Evolutionary conservation across 2,888 invertebrate species (phyloP).

Genomic region (Dendrolimus houi): DNA sequence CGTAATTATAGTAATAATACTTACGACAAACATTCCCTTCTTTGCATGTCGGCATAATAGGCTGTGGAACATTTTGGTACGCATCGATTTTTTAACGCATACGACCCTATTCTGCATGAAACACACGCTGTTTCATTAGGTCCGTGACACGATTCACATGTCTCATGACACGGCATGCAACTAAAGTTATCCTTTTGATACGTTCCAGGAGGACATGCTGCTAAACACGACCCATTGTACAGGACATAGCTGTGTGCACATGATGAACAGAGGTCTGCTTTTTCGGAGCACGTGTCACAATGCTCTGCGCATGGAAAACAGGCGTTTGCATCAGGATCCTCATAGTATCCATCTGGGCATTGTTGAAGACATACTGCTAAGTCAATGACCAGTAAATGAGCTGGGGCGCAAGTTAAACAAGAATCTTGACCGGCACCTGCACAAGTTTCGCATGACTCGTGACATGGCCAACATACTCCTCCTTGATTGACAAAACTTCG

Average conservation of each 20-base stretch:
- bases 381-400: conserved; percentile 88
- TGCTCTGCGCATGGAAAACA: conserved; percentile 92
- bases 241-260: conserved; percentile 92
- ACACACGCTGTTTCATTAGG: conserved; percentile 86
- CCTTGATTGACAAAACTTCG: conserved; percentile 89
- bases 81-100: conserved; percentile 83
- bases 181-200: conserved; percentile 92
- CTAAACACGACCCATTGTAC: conserved; percentile 89
- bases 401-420: conserved; percentile 89
- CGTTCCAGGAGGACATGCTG: conserved; percentile 88
- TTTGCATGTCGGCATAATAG: conserved; percentile 84
- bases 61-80: conserved; percentile 83
- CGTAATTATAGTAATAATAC: conserved; percentile 20
- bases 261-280: conserved; percentile 89
- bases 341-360: conserved; percentile 93
- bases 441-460: conserved; percentile 92
- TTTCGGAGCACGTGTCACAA: conserved; percentile 89
- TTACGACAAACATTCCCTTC: conserved; percentile 84
- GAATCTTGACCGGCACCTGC: conserved; percentile 92
- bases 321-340: conserved; percentile 85
- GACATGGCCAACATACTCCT: conserved; percentile 90
- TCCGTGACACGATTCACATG: conserved; percentile 90
- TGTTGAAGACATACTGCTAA: conserved; percentile 90
- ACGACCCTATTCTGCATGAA: conserved; percentile 84
- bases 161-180: conserved; percentile 85